Conservation (phyloP, 2,888 invertebrate species). For the Acronicta psi region DNA sequence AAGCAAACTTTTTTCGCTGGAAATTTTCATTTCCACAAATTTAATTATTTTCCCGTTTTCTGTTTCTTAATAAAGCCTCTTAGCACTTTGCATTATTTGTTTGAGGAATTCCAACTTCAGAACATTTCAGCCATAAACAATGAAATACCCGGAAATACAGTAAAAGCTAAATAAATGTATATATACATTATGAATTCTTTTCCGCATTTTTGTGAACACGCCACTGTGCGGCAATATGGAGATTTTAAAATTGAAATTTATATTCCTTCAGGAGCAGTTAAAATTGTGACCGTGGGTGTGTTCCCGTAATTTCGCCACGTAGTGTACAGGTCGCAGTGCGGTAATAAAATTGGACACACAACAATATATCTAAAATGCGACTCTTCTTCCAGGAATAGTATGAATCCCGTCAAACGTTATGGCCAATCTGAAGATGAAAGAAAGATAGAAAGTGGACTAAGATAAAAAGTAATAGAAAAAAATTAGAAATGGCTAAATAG, state of each 20-base stretch:
- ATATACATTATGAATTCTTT: slow-evolving; percentile 50
- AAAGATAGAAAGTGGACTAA: too few species aligned
- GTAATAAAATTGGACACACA: slow-evolving; percentile 13
- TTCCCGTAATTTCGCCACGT: slow-evolving; percentile 45
- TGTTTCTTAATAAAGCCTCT: slow-evolving; percentile 25
- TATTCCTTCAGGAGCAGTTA: slow-evolving; percentile 74
- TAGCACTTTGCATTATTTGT: slow-evolving; percentile 19
- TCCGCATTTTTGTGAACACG: slow-evolving; percentile 51
- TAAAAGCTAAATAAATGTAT: slow-evolving; percentile 45
- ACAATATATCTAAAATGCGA: slow-evolving; percentile 1
- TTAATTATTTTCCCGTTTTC: slow-evolving; percentile 3
- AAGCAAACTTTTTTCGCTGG: too few species aligned
- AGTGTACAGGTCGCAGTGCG: slow-evolving; percentile 35
- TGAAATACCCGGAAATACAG: slow-evolving; percentile 28
- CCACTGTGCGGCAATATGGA: slow-evolving; percentile 62
- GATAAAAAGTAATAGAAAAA: too few species aligned
- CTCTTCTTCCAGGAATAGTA: neutral
- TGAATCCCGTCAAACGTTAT: neutral
- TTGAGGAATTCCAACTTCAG: slow-evolving; percentile 26
- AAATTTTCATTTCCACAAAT: neutral
- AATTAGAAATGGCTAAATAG: too few species aligned
- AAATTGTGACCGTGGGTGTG: slow-evolving; percentile 59
- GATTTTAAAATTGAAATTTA: slow-evolving; percentile 83
- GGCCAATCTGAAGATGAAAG: too few species aligned
- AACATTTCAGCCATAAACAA: slow-evolving; percentile 32